Base-by-base conservation (phyloP, 2,113 vertebrate genomes). In the Apaloderma vittatum region DNA sequence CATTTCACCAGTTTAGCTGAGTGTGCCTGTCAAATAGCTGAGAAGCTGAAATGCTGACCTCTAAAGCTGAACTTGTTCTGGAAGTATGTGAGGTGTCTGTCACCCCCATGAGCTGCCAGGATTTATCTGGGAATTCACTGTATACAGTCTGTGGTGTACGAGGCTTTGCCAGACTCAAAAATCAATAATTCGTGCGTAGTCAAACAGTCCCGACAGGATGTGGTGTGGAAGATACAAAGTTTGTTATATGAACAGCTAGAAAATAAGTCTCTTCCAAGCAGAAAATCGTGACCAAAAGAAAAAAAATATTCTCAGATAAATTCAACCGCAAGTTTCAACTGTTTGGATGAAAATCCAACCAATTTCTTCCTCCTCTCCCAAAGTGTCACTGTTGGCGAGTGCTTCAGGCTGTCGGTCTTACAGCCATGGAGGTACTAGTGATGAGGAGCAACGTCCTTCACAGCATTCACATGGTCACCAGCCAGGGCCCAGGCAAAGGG, bases 161-260 rank as follows among this genome's bases (percentile, higher is more conserved):
- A 88, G 87, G 66, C 66, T 92, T 86, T 85, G 55, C 82, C 85
- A 94, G 83, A 24, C 37, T 63, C 46, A 15, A 74, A 74, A 65
- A 84, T 89, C 93, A 54, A 81, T 89, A 92, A 93, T 51, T 83
- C 40, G 5, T 0, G 48, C 52, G 43, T 86, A 76, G 52, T 43
- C 91, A 80, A 73, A 84, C 65, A 83, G 82, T 29, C 19, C 48
- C 70, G 84, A 67, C 46, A 84, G 63, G 62, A 59, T 2, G 4
- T 49, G 40, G 27, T 32, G 45, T 26, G 54, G 24, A 54, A 80
- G 40, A 76, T 26, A 65, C 3, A 7, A 57, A 3, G 2, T 12
- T 32, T 54, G 7, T 70, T 83, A 10, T 62, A 21, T 32, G 54
- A 72, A n/a, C 54, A 74, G 58, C 24, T 32, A 63, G 55, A 80